phyloP scores from a whole-genome alignment of 2,888 invertebrate genomes.

The Arrhopalites spinosus region DNA sequence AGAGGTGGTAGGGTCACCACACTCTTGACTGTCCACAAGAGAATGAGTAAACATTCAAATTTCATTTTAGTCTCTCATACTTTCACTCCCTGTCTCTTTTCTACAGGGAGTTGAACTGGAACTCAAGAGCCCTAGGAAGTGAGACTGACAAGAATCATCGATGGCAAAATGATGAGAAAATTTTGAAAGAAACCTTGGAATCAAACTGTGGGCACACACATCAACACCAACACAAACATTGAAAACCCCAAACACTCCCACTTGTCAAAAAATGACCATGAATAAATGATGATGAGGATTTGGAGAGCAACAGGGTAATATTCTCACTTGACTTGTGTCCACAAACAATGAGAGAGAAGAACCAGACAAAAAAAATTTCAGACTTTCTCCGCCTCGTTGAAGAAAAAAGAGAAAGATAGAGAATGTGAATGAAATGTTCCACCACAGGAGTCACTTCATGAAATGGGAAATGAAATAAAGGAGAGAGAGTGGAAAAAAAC shows the following conservation, averaged over 20 bases:
- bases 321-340: no score
- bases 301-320: not conserved
- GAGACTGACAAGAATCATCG: no score
- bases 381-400: not conserved
- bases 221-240: not conserved
- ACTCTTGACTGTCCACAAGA: conserved; percentile 46
- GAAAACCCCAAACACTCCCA: not conserved
- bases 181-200: no score
- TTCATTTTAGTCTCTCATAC: conserved; percentile 17
- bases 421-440: not conserved
- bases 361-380: not conserved
- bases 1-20: conserved; percentile 49
- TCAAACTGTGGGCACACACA: no score
- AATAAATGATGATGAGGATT: not conserved
- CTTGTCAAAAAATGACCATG: not conserved
- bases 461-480: not conserved
- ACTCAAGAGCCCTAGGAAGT: not conserved
- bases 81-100: not conserved
- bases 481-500: not conserved
- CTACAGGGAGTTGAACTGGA: not conserved
- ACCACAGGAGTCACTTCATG: not conserved
- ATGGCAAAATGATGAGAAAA: no score
- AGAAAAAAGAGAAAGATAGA: no score
- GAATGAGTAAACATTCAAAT: conserved; percentile 30
- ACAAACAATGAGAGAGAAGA: not conserved